phyloP scores from a whole-genome alignment of 2,888 invertebrate genomes.

The Caradrina kadenii region DNA sequence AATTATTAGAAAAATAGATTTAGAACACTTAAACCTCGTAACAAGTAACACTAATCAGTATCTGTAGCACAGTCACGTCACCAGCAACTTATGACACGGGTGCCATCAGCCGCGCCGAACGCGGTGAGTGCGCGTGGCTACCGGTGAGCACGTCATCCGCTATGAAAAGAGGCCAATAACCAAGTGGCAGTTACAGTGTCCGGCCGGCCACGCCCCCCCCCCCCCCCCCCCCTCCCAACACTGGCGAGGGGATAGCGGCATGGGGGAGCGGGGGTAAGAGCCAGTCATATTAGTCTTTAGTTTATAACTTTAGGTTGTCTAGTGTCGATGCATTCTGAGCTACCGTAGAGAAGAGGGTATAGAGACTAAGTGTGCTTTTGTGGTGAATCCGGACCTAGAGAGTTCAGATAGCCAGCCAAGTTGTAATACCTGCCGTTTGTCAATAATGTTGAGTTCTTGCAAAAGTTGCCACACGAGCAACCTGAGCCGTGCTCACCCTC shows the following conservation, averaged over 20 bases:
- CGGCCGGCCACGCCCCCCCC: conserved; percentile 61
- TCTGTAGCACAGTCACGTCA: background rate
- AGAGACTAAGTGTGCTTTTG: background rate
- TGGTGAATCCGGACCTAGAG: background rate
- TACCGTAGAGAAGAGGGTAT: background rate
- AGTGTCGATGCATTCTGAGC: background rate
- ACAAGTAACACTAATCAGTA: background rate
- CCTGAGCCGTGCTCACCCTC: conserved; percentile 32
- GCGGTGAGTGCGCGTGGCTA: background rate
- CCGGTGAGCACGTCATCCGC: conserved; percentile 3
- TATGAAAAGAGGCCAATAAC: conserved; percentile 65
- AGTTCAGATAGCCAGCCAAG: background rate
- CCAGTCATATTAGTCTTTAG: conserved; percentile 58
- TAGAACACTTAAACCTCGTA: too few species aligned
- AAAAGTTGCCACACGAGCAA: conserved; percentile 27
- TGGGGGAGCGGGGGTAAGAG: conserved; percentile 16
- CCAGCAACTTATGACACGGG: conserved; percentile 7
- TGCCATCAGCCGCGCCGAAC: background rate
- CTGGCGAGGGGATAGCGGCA: conserved; percentile 10
- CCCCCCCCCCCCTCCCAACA: conserved; percentile 31
- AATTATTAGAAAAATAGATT: background rate
- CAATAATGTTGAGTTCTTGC: background rate
- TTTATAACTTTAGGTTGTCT: conserved; percentile 50
- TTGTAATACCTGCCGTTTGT: background rate
- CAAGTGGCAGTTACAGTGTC: conserved; percentile 69